Evolutionary conservation across 2,113 vertebrate genomes (phyloP).

Genomic region (Corythornis vintsioides): DNA sequence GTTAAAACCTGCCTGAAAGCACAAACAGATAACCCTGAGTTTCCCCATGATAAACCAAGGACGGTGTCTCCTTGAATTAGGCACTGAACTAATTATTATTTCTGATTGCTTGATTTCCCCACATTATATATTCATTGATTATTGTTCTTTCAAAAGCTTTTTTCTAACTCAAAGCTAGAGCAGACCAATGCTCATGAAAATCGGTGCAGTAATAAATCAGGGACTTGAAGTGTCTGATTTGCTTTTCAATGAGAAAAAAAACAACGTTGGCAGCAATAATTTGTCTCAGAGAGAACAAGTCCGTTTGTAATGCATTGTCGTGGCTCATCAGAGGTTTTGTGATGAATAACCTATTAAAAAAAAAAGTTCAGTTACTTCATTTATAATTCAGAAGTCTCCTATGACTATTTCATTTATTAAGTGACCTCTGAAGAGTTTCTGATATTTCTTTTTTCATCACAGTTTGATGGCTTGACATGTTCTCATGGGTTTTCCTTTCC

Average conservation of each 20-base stretch:
- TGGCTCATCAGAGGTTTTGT: constrained; percentile 61
- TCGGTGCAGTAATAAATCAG: constrained; percentile 72
- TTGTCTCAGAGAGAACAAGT: constrained; percentile 56
- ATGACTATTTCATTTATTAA: constrained; percentile 64
- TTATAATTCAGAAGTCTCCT: constrained; percentile 71
- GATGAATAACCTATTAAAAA: constrained; percentile 64
- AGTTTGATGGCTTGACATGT: neutral
- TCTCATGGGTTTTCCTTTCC: neutral
- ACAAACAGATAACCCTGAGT: neutral
- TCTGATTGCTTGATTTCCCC: constrained; percentile 57
- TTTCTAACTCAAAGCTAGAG: constrained; percentile 39
- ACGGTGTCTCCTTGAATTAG: neutral
- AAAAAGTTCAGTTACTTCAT: constrained; percentile 46
- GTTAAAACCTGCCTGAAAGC: neutral
- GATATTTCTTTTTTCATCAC: neutral
- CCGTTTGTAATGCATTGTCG: constrained; percentile 65
- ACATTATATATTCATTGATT: constrained; percentile 56
- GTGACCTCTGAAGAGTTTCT: constrained; percentile 46
- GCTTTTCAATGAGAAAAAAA: constrained; percentile 70
- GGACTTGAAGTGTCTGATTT: constrained; percentile 72
- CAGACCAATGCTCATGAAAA: constrained; percentile 66
- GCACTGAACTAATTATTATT: constrained; percentile 36
- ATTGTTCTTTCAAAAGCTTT: neutral
- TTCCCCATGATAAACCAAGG: neutral
- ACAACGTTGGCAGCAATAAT: constrained; percentile 57